These are phyloP conservation scores for Aphelenchoides avenae DNA, from an alignment of 1,140 invertebrate genomes.

Conservation along the genomic window DNA sequence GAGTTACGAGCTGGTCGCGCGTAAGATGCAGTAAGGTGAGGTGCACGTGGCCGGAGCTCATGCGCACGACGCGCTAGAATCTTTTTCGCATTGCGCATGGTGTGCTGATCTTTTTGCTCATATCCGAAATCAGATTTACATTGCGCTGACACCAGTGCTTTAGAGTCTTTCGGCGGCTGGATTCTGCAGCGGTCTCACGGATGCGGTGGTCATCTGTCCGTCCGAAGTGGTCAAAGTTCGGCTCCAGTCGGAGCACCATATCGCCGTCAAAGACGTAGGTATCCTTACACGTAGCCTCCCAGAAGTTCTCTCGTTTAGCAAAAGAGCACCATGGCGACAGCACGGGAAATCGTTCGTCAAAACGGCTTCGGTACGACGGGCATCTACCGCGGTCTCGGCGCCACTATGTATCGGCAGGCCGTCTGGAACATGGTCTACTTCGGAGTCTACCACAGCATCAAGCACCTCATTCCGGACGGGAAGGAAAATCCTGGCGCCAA, in stretches of 20 bases:
- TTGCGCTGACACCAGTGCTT: too few species aligned
- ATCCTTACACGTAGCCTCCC: too few species aligned
- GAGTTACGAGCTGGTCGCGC: too few species aligned
- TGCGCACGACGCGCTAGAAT: too few species aligned
- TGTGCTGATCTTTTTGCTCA: too few species aligned
- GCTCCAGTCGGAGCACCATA: conserved; percentile 65
- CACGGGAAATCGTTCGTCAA: conserved; percentile 71
- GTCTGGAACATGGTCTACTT: conserved; percentile 89
- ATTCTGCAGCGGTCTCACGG: conserved; percentile 76
- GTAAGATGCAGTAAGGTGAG: too few species aligned
- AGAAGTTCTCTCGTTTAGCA: too few species aligned
- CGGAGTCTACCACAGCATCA: conserved; percentile 86
- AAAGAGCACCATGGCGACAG: conserved; percentile 74
- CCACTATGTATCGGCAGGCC: conserved; percentile 80
- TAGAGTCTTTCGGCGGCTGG: conserved; percentile 81
- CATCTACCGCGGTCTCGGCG: conserved; percentile 79
- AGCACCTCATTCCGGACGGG: too few species aligned
- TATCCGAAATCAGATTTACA: too few species aligned
- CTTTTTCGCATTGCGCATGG: too few species aligned
- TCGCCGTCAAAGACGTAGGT: conserved; percentile 62
- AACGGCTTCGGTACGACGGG: conserved; percentile 73
- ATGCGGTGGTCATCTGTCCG: conserved; percentile 82
- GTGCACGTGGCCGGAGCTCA: too few species aligned
- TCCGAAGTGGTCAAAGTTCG: conserved; percentile 91
- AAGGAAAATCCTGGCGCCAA: too few species aligned